Evolutionary conservation across 1,140 invertebrate genomes (phyloP).

Genomic region (Eriosoma lanigerum): DNA sequence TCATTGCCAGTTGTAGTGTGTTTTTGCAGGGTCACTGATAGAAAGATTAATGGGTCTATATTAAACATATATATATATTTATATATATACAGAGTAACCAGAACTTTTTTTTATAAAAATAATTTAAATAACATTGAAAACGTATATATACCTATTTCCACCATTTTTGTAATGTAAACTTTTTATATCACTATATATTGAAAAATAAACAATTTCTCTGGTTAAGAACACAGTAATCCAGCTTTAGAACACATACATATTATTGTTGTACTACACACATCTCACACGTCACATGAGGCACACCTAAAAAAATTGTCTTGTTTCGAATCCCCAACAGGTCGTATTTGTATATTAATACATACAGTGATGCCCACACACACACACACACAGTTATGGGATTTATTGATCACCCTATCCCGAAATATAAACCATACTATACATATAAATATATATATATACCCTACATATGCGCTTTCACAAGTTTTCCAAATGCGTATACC

Average conservation of each 20-base stretch:
- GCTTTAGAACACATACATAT: not conserved
- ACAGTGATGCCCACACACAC: not conserved
- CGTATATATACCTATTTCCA: too few species aligned
- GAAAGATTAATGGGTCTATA: not conserved
- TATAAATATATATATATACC: not conserved
- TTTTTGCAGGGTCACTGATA: not conserved
- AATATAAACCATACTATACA: constrained; percentile 24
- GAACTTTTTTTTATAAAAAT: too few species aligned
- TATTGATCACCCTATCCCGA: constrained; percentile 41
- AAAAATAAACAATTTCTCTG: too few species aligned
- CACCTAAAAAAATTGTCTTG: constrained; percentile 15
- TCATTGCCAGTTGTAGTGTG: not conserved
- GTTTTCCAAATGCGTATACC: constrained; percentile 35
- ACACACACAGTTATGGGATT: constrained; percentile 32
- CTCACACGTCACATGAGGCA: not conserved
- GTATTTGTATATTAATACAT: too few species aligned
- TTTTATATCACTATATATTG: too few species aligned
- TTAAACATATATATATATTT: not conserved
- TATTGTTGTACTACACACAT: too few species aligned
- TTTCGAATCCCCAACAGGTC: constrained; percentile 3
- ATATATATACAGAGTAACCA: too few species aligned
- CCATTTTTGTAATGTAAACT: too few species aligned
- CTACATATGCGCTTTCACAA: constrained; percentile 47
- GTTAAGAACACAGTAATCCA: not conserved
- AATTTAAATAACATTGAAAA: too few species aligned